phyloP scores from a whole-genome alignment of 2,888 invertebrate genomes.

The Zele albiditarsus region DNA sequence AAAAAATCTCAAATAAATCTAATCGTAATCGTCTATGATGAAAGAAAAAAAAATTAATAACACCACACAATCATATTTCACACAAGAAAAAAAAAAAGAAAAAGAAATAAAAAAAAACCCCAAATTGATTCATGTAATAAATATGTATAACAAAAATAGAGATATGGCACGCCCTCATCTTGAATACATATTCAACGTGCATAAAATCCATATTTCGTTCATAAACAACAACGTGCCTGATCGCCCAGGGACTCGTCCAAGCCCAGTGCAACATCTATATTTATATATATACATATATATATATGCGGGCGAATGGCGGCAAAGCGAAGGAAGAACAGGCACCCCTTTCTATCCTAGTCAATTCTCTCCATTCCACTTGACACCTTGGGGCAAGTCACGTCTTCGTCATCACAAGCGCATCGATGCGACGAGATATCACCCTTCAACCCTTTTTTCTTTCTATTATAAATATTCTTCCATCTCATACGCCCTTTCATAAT shows the following conservation, averaged over 20 bases:
- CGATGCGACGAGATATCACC: constrained; percentile 20
- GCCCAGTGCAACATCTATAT: background rate
- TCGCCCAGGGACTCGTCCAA: constrained; percentile 55
- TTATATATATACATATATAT: constrained; percentile 5
- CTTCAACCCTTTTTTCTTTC: background rate
- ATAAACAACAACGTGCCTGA: constrained; percentile 60
- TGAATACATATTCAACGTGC: constrained; percentile 54
- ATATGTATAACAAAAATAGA: background rate
- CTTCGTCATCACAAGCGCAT: constrained; percentile 21
- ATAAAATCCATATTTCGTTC: constrained; percentile 66
- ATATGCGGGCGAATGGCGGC: constrained; percentile 37
- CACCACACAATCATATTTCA: constrained; percentile 41
- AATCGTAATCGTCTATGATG: too few species aligned
- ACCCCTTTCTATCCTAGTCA: constrained; percentile 57
- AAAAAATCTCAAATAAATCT: too few species aligned
- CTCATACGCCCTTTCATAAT: too few species aligned
- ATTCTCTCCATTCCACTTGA: constrained; percentile 22
- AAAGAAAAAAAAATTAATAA: background rate
- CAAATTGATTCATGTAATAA: constrained; percentile 15
- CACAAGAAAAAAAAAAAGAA: constrained; percentile 54
- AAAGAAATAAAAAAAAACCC: background rate
- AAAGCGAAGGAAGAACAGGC: constrained; percentile 38
- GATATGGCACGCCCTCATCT: background rate
- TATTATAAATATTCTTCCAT: background rate
- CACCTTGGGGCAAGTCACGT: constrained; percentile 12